These are phyloP conservation scores for Teleogryllus occipitalis DNA, from an alignment of 1,140 invertebrate genomes.

Conservation along the genomic window DNA sequence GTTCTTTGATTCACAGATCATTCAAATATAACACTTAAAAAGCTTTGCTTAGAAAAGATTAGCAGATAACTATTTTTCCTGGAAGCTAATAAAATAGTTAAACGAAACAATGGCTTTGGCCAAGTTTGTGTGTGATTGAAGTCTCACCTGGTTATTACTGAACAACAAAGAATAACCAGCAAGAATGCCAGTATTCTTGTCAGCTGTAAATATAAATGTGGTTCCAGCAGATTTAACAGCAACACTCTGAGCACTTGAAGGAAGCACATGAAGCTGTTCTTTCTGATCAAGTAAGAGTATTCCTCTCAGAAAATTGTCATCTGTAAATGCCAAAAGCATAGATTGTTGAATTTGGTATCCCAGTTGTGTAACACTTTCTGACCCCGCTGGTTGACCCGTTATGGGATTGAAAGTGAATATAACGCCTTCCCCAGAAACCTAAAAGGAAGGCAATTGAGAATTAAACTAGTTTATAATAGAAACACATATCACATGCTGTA, in stretches of 20 bases:
- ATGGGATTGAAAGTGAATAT: constrained; percentile 81
- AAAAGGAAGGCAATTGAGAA: constrained; percentile 16
- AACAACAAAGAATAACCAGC: constrained; percentile 48
- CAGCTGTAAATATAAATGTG: constrained; percentile 63
- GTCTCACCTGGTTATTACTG: constrained; percentile 39
- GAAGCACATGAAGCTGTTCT: constrained; percentile 60
- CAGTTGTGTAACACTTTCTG: constrained; percentile 47
- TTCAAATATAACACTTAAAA: too few relatives aligned
- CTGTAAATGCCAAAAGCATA: constrained; percentile 52
- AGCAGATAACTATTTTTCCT: too few relatives aligned
- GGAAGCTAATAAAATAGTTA: too few relatives aligned
- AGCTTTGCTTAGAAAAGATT: too few relatives aligned
- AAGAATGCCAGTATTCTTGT: constrained; percentile 52
- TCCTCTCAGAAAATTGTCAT: constrained; percentile 62
- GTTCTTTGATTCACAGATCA: too few relatives aligned
- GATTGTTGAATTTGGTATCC: constrained; percentile 67
- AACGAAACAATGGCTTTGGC: too few relatives aligned
- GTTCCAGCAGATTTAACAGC: constrained; percentile 42
- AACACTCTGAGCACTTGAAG: constrained; percentile 44
- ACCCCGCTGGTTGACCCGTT: constrained; percentile 50
- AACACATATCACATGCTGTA: too few relatives aligned
- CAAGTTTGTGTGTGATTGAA: too few relatives aligned
- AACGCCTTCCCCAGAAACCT: constrained; percentile 63
- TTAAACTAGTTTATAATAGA: neutral
- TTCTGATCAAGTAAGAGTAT: constrained; percentile 68